Conservation (phyloP, 2,888 invertebrate species). For the Hydrotaea diabolus region DNA sequence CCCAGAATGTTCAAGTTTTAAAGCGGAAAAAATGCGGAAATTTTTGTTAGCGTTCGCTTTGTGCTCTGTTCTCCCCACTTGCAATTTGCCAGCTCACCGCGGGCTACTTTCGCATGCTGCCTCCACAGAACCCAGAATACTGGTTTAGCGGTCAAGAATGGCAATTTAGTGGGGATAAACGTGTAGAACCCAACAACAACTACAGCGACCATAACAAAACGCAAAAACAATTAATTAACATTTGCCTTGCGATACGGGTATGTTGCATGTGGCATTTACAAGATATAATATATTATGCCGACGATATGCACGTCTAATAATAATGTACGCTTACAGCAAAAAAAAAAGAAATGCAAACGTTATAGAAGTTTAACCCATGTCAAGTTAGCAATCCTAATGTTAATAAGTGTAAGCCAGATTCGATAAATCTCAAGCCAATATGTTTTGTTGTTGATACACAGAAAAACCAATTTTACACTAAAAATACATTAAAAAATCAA, state of each 20-base stretch:
- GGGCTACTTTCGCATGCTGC: background rate
- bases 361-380: conserved; percentile 3
- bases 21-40: conserved; percentile 24
- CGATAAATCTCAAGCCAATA: no score
- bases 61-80: background rate
- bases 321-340: conserved; percentile 1
- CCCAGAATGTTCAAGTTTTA: background rate
- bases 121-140: background rate
- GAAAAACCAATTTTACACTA: no score
- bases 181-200: background rate
- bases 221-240: conserved; percentile 28
- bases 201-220: background rate
- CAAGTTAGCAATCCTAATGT: background rate
- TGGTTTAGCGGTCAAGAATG: conserved; percentile 17
- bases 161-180: background rate
- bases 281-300: conserved; percentile 48
- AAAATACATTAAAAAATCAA: no score
- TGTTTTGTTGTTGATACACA: no score
- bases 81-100: conserved; percentile 8
- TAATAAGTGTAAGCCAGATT: no score
- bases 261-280: conserved; percentile 59
- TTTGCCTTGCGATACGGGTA: conserved; percentile 48
- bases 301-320: conserved; percentile 6
- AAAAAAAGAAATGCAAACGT: background rate
- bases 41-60: background rate